These are phyloP conservation scores for Gyps fulvus DNA, from an alignment of 2,113 vertebrate genomes.

Conservation along the genomic window DNA sequence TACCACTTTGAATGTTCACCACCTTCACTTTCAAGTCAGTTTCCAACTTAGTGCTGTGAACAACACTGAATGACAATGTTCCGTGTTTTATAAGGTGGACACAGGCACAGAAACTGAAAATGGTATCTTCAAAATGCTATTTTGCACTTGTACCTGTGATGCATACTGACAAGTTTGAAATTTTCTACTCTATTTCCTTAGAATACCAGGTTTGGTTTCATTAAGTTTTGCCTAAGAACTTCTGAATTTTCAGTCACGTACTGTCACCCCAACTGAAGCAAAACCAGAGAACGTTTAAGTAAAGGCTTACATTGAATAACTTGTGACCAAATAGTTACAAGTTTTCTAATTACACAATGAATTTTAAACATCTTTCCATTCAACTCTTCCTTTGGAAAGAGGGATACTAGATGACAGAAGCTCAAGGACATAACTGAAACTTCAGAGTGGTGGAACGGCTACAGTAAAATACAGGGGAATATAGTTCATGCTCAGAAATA, in stretches of 20 bases:
- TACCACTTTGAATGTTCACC: not conserved
- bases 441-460: not conserved
- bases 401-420: not conserved
- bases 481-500: not conserved
- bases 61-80: not conserved
- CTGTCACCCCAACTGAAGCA: not conserved
- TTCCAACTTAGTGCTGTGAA: not conserved
- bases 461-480: not conserved
- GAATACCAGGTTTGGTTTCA: not conserved
- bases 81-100: not conserved
- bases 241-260: not conserved
- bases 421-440: not conserved
- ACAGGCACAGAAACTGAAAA: not conserved
- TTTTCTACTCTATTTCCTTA: not conserved
- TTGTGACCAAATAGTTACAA: not conserved
- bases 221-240: not conserved
- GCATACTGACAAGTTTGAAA: not conserved
- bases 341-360: not conserved
- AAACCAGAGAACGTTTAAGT: not conserved
- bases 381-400: not conserved
- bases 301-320: not conserved
- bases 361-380: not conserved
- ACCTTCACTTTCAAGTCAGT: not conserved
- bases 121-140: not conserved
- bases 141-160: not conserved